A percentile compares a stretch with the other conserved stretches of the same genome.
These are phyloP conservation scores for Trichogramma pretiosum DNA, from an alignment of 1,140 invertebrate species.

Conservation along the genomic window DNA sequence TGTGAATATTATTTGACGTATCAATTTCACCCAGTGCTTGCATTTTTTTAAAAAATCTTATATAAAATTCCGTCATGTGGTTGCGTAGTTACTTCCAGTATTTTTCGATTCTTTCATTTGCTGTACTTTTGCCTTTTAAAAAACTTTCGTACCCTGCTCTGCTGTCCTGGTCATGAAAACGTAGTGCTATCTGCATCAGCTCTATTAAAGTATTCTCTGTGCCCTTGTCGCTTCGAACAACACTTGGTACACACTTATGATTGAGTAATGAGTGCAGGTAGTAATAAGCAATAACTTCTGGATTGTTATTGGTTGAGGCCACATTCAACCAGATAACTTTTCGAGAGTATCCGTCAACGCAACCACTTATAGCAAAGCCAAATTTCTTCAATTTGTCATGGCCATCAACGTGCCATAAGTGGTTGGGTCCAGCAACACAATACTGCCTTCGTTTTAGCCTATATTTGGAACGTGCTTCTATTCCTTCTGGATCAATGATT, in stretches of 20 bases:
- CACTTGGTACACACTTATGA: slow-evolving; percentile 13
- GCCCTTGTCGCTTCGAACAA: slow-evolving; percentile 22
- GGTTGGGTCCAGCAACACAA: not conserved
- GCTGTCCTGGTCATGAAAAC: not conserved
- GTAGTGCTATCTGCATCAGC: slow-evolving; percentile 2
- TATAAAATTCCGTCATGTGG: slow-evolving; percentile 9
- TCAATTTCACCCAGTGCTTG: not conserved
- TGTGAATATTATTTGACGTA: not conserved
- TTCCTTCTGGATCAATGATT: not conserved
- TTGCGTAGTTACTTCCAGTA: slow-evolving; percentile 3
- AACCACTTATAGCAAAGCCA: slow-evolving; percentile 27
- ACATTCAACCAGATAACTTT: slow-evolving; percentile 26
- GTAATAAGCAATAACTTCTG: slow-evolving; percentile 19
- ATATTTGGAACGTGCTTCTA: not conserved
- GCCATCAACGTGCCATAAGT: too few relatives aligned
- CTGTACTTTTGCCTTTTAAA: slow-evolving; percentile 10
- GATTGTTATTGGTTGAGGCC: slow-evolving; percentile 23
- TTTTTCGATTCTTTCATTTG: slow-evolving; percentile 7
- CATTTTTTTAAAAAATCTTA: slow-evolving; percentile 10
- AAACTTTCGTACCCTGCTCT: slow-evolving; percentile 3
- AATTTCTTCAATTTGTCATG: slow-evolving; percentile 28
- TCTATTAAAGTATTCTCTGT: slow-evolving; percentile 16
- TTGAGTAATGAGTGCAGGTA: slow-evolving; percentile 20
- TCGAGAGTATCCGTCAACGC: slow-evolving; percentile 30
- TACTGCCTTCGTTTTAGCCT: not conserved